These are phyloP conservation scores for Urocolius indicus DNA, from an alignment of 2,113 vertebrate species.

Conservation along the genomic window DNA sequence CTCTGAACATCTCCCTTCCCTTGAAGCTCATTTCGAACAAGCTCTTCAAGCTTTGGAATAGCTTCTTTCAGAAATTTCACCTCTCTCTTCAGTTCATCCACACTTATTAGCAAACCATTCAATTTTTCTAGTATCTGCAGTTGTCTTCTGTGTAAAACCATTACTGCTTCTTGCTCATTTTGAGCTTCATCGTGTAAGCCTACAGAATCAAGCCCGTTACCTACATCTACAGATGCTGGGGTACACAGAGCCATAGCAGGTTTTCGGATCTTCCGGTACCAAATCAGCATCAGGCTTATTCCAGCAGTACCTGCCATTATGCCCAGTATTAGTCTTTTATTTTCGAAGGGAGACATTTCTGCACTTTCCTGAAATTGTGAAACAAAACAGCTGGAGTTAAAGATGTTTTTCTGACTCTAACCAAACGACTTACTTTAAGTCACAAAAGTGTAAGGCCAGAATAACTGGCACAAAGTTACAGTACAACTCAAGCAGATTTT, in stretches of 20 bases:
- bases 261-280: slow-evolving; percentile 78
- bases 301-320: slow-evolving; percentile 89
- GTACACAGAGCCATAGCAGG: neutral
- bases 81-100: slow-evolving; percentile 92
- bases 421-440: neutral
- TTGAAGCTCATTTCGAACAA: slow-evolving; percentile 84
- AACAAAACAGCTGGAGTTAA: neutral
- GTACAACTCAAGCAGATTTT: neutral
- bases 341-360: slow-evolving; percentile 86
- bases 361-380: slow-evolving; percentile 67
- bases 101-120: slow-evolving; percentile 83
- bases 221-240: slow-evolving; percentile 4
- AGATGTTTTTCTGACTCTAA: neutral
- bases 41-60: slow-evolving; percentile 86
- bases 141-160: slow-evolving; percentile 76
- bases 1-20: slow-evolving; percentile 67
- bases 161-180: slow-evolving; percentile 37
- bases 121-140: slow-evolving; percentile 89
- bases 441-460: neutral
- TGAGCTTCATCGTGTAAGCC: slow-evolving; percentile 34
- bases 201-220: slow-evolving; percentile 7
- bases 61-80: slow-evolving; percentile 87
- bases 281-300: slow-evolving; percentile 83
- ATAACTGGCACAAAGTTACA: neutral
- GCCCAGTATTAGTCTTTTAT: slow-evolving; percentile 85